Conservation (phyloP, 2,888 invertebrate genomes). For the Ormyrus nitidulus region DNA sequence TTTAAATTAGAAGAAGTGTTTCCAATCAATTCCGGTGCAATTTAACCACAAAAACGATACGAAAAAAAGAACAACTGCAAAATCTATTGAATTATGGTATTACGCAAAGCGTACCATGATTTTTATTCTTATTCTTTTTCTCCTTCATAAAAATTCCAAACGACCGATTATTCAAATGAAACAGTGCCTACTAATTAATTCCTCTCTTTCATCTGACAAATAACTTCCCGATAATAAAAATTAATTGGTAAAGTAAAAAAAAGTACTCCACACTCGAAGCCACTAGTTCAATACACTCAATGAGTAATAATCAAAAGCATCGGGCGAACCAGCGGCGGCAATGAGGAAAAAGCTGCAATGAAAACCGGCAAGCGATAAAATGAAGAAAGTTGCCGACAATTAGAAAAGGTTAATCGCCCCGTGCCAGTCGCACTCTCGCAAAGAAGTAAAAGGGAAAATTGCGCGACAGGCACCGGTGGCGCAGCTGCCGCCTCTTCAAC, state of each 20-base stretch:
- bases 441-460: conserved; percentile 13
- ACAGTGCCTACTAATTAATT: conserved; percentile 24
- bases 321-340: neutral
- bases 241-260: neutral
- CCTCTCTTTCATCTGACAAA: neutral
- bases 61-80: no score
- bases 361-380: conserved; percentile 50
- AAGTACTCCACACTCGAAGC: no score
- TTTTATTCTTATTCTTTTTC: no score
- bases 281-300: no score
- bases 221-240: conserved; percentile 20
- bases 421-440: conserved; percentile 42
- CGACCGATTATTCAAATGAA: conserved; percentile 17
- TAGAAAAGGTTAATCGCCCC: conserved; percentile 54
- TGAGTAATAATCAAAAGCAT: neutral
- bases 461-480: conserved; percentile 12
- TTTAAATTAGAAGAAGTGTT: no score
- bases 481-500: conserved; percentile 13
- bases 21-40: no score
- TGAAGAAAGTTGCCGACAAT: conserved; percentile 54
- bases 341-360: conserved; percentile 10
- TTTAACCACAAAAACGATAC: no score
- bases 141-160: neutral
- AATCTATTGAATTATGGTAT: no score
- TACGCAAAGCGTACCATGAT: no score